Evolutionary conservation across 2,797 vertebrate genomes (phyloP).

Genomic region (Myotis daubentonii): DNA sequence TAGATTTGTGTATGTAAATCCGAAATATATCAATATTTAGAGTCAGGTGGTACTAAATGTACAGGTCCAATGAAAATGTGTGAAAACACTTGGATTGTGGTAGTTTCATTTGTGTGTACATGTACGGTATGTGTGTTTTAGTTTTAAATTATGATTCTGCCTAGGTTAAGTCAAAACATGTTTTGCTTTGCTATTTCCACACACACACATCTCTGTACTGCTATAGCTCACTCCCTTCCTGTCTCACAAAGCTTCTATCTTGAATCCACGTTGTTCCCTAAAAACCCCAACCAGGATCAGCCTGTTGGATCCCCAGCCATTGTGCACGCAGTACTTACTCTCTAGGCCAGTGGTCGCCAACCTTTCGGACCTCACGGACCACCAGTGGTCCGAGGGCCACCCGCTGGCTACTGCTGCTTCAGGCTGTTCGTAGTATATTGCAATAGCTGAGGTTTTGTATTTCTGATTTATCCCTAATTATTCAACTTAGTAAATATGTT

Average conservation of each 20-base stretch:
- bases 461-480: neutral
- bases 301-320: fast-evolving
- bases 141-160: constrained; percentile 10
- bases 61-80: neutral
- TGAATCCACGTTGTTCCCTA: neutral
- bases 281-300: neutral
- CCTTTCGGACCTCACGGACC: too few relatives aligned
- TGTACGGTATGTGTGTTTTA: neutral
- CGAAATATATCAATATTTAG: neutral
- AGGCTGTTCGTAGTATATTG: neutral
- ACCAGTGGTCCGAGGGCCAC: too few relatives aligned
- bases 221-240: neutral
- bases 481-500: neutral
- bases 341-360: too few relatives aligned
- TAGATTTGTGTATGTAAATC: constrained; percentile 55
- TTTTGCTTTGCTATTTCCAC: neutral
- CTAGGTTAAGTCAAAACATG: neutral
- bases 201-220: neutral
- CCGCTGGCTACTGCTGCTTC: too few relatives aligned
- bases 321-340: neutral
- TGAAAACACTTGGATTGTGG: constrained; percentile 34
- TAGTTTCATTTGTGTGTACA: neutral
- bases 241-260: neutral
- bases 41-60: neutral
- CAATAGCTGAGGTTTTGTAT: neutral